Percentiles rank a stretch among this genome's conserved stretches.
Evolutionary conservation across 1,140 invertebrate genomes (phyloP).

Genomic region (Nixonia krombeini): DNA sequence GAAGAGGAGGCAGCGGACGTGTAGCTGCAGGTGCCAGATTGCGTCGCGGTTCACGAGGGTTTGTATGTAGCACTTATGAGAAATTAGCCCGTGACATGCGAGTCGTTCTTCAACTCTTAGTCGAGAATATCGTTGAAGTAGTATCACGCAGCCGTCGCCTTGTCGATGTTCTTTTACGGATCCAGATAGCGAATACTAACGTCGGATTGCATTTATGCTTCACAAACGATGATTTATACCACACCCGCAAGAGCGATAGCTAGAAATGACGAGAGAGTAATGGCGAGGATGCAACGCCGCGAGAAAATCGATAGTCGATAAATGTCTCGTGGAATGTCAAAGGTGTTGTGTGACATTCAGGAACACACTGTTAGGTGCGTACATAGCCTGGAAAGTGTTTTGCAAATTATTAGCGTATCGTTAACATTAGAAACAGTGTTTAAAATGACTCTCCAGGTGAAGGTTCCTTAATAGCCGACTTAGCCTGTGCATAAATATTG

Average conservation of each 20-base stretch:
- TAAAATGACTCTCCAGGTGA: too few species aligned
- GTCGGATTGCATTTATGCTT: constrained; percentile 2
- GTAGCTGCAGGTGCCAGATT: constrained; percentile 46
- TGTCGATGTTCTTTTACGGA: constrained; percentile 12
- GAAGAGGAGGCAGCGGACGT: background rate
- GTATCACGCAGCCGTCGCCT: constrained; percentile 3
- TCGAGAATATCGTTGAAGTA: constrained; percentile 6
- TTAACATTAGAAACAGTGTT: too few species aligned
- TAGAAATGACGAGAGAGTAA: constrained; percentile 22
- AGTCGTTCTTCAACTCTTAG: constrained; percentile 27
- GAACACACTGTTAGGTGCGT: constrained; percentile 17
- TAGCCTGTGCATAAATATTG: too few species aligned
- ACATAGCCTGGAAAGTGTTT: too few species aligned
- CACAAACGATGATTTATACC: constrained; percentile 33
- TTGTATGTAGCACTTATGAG: constrained; percentile 46
- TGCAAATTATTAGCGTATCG: background rate
- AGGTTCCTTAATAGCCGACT: too few species aligned
- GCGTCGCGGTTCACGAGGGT: constrained; percentile 16
- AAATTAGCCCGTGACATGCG: constrained; percentile 50
- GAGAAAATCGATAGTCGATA: constrained; percentile 53
- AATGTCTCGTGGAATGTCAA: constrained; percentile 46
- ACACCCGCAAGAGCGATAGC: constrained; percentile 6
- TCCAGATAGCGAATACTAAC: constrained; percentile 12
- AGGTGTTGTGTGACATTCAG: constrained; percentile 31
- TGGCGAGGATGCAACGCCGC: constrained; percentile 8